These are phyloP conservation scores for Tineola bisselliella DNA, from an alignment of 2,888 invertebrate species.

Conservation along the genomic window DNA sequence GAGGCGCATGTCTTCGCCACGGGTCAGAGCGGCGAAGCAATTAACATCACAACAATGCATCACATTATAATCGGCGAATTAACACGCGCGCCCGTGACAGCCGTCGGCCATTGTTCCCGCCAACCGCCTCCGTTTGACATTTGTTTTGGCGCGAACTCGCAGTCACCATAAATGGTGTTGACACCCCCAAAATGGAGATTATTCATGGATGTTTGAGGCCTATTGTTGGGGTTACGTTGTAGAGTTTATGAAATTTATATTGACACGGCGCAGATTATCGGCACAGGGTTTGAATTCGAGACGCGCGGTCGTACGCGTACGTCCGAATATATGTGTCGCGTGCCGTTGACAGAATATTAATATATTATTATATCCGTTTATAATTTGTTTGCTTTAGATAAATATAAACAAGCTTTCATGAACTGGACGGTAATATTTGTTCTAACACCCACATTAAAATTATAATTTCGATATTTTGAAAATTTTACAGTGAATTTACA, in stretches of 20 bases:
- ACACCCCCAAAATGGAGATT: slow-evolving; percentile 63
- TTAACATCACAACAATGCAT: slow-evolving; percentile 43
- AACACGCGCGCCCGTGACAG: slow-evolving; percentile 31
- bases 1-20: slow-evolving; percentile 9
- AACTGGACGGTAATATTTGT: no score
- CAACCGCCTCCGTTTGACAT: slow-evolving; percentile 39
- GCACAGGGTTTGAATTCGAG: slow-evolving; percentile 49
- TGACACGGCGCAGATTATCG: slow-evolving; percentile 33
- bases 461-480: no score
- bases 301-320: slow-evolving; percentile 28
- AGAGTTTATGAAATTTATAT: slow-evolving; percentile 50
- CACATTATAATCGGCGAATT: slow-evolving; percentile 44
- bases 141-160: slow-evolving; percentile 50
- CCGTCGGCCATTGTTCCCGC: slow-evolving; percentile 38
- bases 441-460: no score
- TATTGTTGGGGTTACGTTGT: slow-evolving; percentile 49
- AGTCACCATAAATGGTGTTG: slow-evolving; percentile 46
- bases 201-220: slow-evolving; percentile 60
- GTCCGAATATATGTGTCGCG: slow-evolving; percentile 44
- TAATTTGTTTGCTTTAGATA: neutral
- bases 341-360: slow-evolving; percentile 55
- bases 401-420: no score
- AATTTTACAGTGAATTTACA: no score
- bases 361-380: slow-evolving; percentile 25
- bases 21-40: slow-evolving; percentile 31